phyloP scores from a whole-genome alignment of 2,797 vertebrate genomes.

The Merluccius polli region DNA sequence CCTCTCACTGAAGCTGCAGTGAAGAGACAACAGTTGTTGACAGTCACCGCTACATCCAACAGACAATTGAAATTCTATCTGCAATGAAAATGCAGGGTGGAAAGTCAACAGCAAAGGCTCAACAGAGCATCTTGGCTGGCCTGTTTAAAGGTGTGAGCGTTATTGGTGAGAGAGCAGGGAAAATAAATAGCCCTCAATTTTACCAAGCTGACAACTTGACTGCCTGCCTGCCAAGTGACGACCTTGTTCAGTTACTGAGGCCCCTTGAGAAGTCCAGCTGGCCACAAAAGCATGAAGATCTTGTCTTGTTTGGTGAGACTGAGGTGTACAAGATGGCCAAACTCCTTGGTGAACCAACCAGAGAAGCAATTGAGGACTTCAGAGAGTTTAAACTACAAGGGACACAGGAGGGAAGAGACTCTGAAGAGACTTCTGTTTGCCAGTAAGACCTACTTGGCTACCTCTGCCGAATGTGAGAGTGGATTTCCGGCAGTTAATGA shows the following conservation, averaged over 20 bases:
- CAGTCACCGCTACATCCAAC: constrained; percentile 8
- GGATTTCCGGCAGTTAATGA: constrained; percentile 8
- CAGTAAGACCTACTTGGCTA: constrained; percentile 17
- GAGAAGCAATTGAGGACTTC: constrained; percentile 20
- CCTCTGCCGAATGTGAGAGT: constrained; percentile 16
- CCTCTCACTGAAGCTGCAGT: constrained; percentile 24
- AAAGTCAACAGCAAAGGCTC: constrained; percentile 14
- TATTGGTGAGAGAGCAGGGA: constrained; percentile 12
- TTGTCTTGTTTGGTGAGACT: constrained; percentile 21
- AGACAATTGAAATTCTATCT: constrained; percentile 12
- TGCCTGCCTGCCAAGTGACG: constrained; percentile 10
- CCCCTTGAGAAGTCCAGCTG: constrained; percentile 20
- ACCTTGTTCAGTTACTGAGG: constrained; percentile 13
- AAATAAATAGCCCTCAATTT: constrained; percentile 20
- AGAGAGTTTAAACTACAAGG: constrained; percentile 16
- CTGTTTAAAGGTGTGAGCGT: constrained; percentile 12
- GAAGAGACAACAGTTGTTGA: constrained; percentile 14
- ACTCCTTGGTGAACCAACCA: constrained; percentile 18
- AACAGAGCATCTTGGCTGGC: constrained; percentile 13
- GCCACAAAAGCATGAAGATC: constrained; percentile 17
- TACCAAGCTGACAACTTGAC: constrained; percentile 21
- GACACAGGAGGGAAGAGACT: constrained; percentile 18
- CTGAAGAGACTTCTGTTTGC: constrained; percentile 16
- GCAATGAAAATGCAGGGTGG: constrained; percentile 11
- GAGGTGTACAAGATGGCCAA: constrained; percentile 17